Evolutionary conservation across 2,888 invertebrate genomes (phyloP).

Genomic region (Agrochola circellaris): DNA sequence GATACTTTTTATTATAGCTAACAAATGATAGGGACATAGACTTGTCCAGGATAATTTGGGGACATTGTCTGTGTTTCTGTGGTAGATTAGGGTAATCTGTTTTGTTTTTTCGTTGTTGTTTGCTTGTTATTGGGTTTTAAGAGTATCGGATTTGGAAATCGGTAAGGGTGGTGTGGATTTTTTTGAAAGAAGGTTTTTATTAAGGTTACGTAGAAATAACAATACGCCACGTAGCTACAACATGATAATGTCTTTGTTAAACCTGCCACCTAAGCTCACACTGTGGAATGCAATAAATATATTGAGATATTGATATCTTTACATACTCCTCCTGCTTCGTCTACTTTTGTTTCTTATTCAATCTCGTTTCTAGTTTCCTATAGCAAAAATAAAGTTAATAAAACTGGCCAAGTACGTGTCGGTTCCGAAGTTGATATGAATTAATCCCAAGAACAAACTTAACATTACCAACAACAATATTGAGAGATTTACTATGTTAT

Average conservation of each 20-base stretch:
- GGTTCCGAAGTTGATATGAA: too few species aligned
- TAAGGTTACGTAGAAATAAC: not conserved
- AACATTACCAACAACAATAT: too few species aligned
- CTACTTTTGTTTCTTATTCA: not conserved
- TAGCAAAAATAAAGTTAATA: not conserved
- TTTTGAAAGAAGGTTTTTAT: not conserved
- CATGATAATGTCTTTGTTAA: too few species aligned
- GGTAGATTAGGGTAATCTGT: conserved; percentile 11
- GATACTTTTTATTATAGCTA: conserved; percentile 50
- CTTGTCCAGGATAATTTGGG: conserved; percentile 37
- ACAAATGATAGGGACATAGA: conserved; percentile 48
- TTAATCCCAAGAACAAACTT: too few species aligned
- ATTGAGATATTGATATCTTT: not conserved
- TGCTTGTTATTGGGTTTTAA: not conserved
- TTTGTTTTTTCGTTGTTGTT: not conserved
- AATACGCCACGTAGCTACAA: not conserved
- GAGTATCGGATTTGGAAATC: not conserved
- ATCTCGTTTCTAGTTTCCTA: not conserved
- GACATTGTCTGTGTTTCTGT: conserved; percentile 10
- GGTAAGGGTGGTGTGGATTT: not conserved
- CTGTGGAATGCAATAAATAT: too few species aligned
- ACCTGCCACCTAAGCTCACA: too few species aligned
- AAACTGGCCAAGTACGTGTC: too few species aligned
- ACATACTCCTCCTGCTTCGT: not conserved
- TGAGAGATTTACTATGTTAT: too few species aligned